Percentiles rank a stretch among this genome's conserved stretches.
Evolutionary conservation across 2,888 invertebrate genomes (phyloP).

Genomic region (Andrena trimmerana): DNA sequence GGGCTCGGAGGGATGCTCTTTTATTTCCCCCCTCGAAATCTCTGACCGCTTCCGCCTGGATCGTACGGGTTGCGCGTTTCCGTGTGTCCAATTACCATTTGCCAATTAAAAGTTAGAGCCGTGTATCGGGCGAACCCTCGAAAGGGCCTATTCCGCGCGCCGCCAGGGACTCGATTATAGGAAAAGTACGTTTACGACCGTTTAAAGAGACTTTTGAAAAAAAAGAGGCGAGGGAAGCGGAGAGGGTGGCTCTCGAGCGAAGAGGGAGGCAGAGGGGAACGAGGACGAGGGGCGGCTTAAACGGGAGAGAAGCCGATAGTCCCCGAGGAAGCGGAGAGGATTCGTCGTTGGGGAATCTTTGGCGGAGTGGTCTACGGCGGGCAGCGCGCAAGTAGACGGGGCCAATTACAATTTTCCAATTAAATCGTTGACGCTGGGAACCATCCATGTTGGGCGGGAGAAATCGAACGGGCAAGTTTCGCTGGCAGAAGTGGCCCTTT

Average conservation of each 20-base stretch:
- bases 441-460: constrained; percentile 20
- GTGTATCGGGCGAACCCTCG: constrained; percentile 55
- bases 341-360: constrained; percentile 60
- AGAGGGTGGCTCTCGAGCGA: constrained; percentile 24
- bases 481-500: constrained; percentile 24
- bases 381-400: constrained; percentile 54
- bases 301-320: constrained; percentile 46
- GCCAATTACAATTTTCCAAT: constrained; percentile 75
- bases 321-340: constrained; percentile 39
- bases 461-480: constrained; percentile 52
- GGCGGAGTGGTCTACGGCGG: constrained; percentile 44
- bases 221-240: constrained; percentile 6
- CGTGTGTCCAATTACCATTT: constrained; percentile 73
- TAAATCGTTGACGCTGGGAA: constrained; percentile 58
- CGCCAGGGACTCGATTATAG: constrained; percentile 62
- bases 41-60: constrained; percentile 27
- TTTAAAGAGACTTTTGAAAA: constrained; percentile 49
- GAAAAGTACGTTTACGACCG: constrained; percentile 54
- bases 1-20: constrained; percentile 13
- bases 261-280: neutral
- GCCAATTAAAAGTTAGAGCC: constrained; percentile 74
- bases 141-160: constrained; percentile 42
- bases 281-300: constrained; percentile 33
- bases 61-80: constrained; percentile 56
- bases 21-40: constrained; percentile 26